Percentiles rank a stretch among this genome's conserved stretches.
These are phyloP conservation scores for Eristalinus aeneus DNA, from an alignment of 2,888 invertebrate species.

Conservation along the genomic window DNA sequence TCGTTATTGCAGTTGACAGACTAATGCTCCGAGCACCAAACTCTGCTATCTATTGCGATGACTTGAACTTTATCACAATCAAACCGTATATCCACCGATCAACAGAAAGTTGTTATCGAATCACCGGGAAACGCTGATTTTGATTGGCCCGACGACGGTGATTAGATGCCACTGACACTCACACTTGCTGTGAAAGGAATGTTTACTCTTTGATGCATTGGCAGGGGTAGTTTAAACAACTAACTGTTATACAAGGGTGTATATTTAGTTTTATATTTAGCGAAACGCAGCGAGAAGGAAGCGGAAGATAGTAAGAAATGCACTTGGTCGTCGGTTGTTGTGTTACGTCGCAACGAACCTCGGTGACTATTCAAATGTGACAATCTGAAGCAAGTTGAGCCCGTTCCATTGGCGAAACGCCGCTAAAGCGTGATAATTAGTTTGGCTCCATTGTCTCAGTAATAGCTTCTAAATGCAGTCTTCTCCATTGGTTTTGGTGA, in stretches of 20 bases:
- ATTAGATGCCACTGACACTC: slow-evolving; percentile 24
- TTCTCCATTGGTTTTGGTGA: background rate
- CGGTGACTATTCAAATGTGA: background rate
- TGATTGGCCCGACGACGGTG: slow-evolving; percentile 17
- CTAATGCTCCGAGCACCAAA: slow-evolving; percentile 39
- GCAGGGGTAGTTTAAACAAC: background rate
- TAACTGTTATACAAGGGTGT: background rate
- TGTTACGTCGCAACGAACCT: background rate
- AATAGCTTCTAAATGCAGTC: background rate
- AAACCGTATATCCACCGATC: slow-evolving; percentile 18
- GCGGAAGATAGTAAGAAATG: background rate
- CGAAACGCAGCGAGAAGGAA: background rate
- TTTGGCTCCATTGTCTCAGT: background rate
- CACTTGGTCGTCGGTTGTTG: background rate
- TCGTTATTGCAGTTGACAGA: slow-evolving; percentile 17
- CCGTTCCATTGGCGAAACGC: background rate
- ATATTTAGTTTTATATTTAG: background rate
- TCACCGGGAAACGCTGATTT: slow-evolving; percentile 28
- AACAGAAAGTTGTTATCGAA: slow-evolving; percentile 17
- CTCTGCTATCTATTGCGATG: slow-evolving; percentile 18
- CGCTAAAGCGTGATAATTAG: background rate
- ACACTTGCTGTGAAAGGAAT: slow-evolving; percentile 7
- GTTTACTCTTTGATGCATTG: background rate
- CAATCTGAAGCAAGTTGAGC: background rate
- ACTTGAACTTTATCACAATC: slow-evolving; percentile 27